Evolutionary conservation across 2,797 vertebrate species (phyloP).

Genomic region (Triplophysa bombifrons): DNA sequence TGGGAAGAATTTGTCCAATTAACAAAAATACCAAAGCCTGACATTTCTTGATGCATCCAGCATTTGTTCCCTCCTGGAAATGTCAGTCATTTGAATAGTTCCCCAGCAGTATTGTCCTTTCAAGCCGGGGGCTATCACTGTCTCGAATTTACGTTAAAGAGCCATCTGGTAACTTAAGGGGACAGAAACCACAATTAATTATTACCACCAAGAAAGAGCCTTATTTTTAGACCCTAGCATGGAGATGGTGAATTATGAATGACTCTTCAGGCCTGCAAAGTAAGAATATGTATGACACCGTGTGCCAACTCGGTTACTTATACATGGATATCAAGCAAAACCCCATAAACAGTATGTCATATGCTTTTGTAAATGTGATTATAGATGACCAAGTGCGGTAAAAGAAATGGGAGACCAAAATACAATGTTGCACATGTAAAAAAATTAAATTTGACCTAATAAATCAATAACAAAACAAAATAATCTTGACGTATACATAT

Average conservation of each 20-base stretch:
- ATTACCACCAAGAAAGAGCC: conserved; percentile 49
- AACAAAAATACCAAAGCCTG: conserved; percentile 52
- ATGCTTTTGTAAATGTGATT: conserved; percentile 7
- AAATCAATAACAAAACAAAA: too few relatives aligned
- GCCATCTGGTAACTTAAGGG: conserved; percentile 45
- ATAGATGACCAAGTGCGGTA: neutral
- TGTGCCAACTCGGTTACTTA: conserved; percentile 48
- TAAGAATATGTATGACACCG: conserved; percentile 51
- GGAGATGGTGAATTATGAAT: conserved; percentile 54
- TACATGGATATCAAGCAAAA: conserved; percentile 33
- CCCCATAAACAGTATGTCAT: neutral
- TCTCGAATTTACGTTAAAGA: conserved; percentile 28
- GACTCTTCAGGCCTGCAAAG: conserved; percentile 38
- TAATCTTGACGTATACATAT: too few relatives aligned
- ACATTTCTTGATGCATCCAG: conserved; percentile 44
- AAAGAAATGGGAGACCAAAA: neutral
- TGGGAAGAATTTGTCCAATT: conserved; percentile 44
- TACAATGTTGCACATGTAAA: neutral
- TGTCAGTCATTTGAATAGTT: conserved; percentile 33
- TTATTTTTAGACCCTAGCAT: conserved; percentile 54
- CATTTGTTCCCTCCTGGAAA: conserved; percentile 47
- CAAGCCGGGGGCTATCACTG: conserved; percentile 34
- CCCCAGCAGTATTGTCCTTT: conserved; percentile 29
- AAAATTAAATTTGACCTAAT: too few relatives aligned
- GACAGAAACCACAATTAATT: conserved; percentile 53